Evolutionary conservation across 2,797 vertebrate species (phyloP).

Genomic region (Intellagama lesueurii): DNA sequence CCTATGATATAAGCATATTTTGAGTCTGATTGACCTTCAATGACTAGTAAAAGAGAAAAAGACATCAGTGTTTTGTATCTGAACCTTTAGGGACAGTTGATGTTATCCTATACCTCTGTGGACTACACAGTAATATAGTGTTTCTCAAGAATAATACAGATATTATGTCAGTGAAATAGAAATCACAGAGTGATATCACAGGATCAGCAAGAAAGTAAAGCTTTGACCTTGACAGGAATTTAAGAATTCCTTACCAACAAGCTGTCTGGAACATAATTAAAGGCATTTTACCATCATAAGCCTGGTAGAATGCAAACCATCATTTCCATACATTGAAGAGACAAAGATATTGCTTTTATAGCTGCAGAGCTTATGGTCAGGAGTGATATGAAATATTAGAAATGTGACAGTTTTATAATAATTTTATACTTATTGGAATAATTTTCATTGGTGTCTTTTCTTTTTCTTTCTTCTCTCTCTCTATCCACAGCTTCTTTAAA

Average conservation of each 20-base stretch:
- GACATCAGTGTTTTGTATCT: constrained; percentile 58
- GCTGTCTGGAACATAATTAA: constrained; percentile 75
- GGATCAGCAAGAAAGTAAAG: constrained; percentile 68
- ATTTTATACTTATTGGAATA: constrained; percentile 77
- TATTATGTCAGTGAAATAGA: constrained; percentile 60
- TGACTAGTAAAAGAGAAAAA: constrained; percentile 66
- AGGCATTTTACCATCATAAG: constrained; percentile 76
- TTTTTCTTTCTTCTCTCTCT: constrained; percentile 72
- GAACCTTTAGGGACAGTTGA: constrained; percentile 59
- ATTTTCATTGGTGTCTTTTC: constrained; percentile 76
- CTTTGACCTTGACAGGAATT: constrained; percentile 77
- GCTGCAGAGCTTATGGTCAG: constrained; percentile 79
- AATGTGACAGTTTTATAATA: constrained; percentile 80
- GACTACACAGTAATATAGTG: constrained; percentile 51
- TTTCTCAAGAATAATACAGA: constrained; percentile 64
- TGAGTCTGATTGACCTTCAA: constrained; percentile 69
- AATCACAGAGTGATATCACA: constrained; percentile 69
- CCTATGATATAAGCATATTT: constrained; percentile 55
- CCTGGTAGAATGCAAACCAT: constrained; percentile 74
- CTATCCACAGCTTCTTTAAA: constrained; percentile 69
- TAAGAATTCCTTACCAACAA: constrained; percentile 68
- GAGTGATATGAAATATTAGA: constrained; percentile 80
- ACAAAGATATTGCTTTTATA: constrained; percentile 79
- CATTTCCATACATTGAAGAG: constrained; percentile 65
- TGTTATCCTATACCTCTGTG: constrained; percentile 42